Conservation (phyloP, 2,888 invertebrate genomes). For the Eurois occulta region DNA sequence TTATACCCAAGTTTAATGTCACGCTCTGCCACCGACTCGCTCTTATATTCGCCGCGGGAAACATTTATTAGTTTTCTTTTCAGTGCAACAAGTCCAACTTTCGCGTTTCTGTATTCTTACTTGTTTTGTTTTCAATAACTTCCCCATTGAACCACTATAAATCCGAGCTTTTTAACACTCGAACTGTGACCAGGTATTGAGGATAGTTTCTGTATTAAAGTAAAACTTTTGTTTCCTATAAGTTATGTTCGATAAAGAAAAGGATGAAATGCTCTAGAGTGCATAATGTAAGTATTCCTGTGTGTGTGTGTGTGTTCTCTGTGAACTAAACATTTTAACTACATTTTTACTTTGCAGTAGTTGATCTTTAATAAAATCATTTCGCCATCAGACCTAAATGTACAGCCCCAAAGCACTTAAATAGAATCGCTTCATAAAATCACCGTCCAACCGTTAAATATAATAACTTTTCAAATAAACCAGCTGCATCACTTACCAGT, state of each 20-base stretch:
- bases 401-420: conserved; percentile 10
- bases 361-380: neutral
- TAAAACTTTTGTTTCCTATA: conserved; percentile 46
- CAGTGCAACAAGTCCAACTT: conserved; percentile 84
- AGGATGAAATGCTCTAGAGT: conserved; percentile 18
- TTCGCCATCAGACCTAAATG: neutral
- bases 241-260: conserved; percentile 34
- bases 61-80: conserved; percentile 84
- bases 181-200: conserved; percentile 48
- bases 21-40: conserved; percentile 75
- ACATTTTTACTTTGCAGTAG: neutral
- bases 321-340: neutral
- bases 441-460: conserved; percentile 41
- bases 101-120: conserved; percentile 74
- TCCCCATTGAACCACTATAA: conserved; percentile 63
- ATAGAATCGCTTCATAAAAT: conserved; percentile 45
- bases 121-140: conserved; percentile 77
- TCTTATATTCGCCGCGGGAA: conserved; percentile 78
- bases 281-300: neutral
- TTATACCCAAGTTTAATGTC: conserved; percentile 86
- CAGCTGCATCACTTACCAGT: conserved; percentile 59
- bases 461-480: conserved; percentile 58
- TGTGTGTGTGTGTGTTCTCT: neutral
- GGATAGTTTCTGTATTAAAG: conserved; percentile 33
- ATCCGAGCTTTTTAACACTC: conserved; percentile 58